These are phyloP conservation scores for Drosophila niveifrons DNA, from an alignment of 2,888 invertebrate species.

Conservation along the genomic window DNA sequence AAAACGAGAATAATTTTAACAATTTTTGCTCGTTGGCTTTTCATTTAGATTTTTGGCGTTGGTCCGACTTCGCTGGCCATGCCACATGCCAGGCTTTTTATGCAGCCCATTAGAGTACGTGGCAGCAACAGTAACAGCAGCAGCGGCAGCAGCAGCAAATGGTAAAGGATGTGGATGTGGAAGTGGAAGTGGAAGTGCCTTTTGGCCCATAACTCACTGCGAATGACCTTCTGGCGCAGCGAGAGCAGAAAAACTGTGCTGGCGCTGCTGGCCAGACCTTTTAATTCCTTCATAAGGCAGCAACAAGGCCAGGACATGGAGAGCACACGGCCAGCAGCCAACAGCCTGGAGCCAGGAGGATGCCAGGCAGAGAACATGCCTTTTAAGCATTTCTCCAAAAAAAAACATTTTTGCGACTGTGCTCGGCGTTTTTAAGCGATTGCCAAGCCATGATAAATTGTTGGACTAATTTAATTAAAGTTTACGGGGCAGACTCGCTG, in stretches of 20 bases:
- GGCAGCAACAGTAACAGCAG: constrained; percentile 37
- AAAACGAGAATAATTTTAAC: constrained; percentile 52
- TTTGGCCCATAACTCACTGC: constrained; percentile 73
- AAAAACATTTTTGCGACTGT: constrained; percentile 39
- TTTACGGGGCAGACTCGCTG: constrained; percentile 55
- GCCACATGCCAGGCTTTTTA: constrained; percentile 35
- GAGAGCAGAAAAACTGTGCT: constrained; percentile 22
- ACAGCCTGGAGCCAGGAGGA: neutral
- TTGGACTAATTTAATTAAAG: constrained; percentile 79
- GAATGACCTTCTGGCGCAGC: constrained; percentile 69
- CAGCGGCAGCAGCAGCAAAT: neutral
- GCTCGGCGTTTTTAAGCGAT: constrained; percentile 72
- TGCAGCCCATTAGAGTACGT: constrained; percentile 74
- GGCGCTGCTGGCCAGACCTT: constrained; percentile 63
- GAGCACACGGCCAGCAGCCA: constrained; percentile 12
- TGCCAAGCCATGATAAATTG: constrained; percentile 78
- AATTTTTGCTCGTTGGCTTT: constrained; percentile 61
- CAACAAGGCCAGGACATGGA: constrained; percentile 43
- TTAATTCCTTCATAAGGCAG: constrained; percentile 73
- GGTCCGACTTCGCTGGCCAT: constrained; percentile 18
- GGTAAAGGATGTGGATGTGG: constrained; percentile 2
- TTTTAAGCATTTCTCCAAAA: constrained; percentile 61
- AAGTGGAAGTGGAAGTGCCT: constrained; percentile 28
- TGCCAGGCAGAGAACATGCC: constrained; percentile 36
- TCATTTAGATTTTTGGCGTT: constrained; percentile 67